These are phyloP conservation scores for Hirtodrosophila trivittata DNA, from an alignment of 2,888 invertebrate species.

Conservation along the genomic window DNA sequence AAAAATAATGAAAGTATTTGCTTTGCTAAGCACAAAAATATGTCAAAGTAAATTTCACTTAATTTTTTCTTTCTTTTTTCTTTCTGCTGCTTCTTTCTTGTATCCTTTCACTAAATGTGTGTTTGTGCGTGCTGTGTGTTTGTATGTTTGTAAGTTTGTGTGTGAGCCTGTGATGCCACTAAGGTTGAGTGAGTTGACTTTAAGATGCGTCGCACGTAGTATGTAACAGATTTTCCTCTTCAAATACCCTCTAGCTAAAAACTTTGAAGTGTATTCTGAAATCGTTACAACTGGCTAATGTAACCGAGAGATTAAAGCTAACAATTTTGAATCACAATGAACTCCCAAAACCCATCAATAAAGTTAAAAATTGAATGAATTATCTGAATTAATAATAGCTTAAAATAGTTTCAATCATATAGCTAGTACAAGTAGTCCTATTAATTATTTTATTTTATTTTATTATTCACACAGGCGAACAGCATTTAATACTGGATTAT, in stretches of 20 bases:
- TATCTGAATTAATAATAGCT: no score
- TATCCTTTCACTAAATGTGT: constrained; percentile 51
- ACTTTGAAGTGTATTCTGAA: neutral
- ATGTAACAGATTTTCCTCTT: constrained; percentile 55
- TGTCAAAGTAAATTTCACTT: constrained; percentile 80
- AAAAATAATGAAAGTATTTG: constrained; percentile 81
- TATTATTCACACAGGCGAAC: no score
- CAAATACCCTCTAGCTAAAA: constrained; percentile 16
- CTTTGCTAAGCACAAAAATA: constrained; percentile 81
- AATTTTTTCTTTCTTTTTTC: constrained; percentile 54
- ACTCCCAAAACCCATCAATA: no score
- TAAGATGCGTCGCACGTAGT: constrained; percentile 65
- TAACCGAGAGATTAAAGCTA: no score
- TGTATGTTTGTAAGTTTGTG: constrained; percentile 20
- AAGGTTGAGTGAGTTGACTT: constrained; percentile 45
- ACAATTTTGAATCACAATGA: no score
- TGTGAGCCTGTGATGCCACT: constrained; percentile 25
- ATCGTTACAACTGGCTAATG: no score
- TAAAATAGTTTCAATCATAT: no score
- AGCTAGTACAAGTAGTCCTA: no score
- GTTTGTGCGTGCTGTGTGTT: constrained; percentile 7
- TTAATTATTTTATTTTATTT: no score
- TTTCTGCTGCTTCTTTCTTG: constrained; percentile 25
- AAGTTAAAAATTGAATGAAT: no score
- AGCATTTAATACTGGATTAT: no score